Percentiles rank a stretch among this genome's conserved stretches.
Evolutionary conservation across 2,113 vertebrate species (phyloP).

Genomic region (Paracanthobrama guichenoti): DNA sequence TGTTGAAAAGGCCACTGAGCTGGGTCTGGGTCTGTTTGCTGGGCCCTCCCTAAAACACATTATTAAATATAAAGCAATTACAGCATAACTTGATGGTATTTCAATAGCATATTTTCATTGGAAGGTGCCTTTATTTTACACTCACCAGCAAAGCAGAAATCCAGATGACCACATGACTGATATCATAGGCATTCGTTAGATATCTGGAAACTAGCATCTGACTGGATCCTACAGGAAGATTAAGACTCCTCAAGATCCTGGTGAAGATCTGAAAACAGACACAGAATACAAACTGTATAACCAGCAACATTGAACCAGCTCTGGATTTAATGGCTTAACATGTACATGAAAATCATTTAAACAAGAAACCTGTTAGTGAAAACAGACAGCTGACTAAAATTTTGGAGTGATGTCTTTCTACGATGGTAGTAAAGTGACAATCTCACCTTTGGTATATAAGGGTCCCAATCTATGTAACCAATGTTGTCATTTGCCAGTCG

Average conservation of each 20-base stretch:
- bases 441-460: constrained; percentile 92
- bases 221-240: constrained; percentile 94
- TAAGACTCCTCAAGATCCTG: constrained; percentile 91
- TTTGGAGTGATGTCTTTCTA: background rate
- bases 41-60: constrained; percentile 86
- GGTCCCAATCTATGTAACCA: constrained; percentile 97
- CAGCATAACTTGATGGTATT: background rate
- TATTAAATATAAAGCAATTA: constrained; percentile 25
- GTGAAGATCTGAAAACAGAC: constrained; percentile 89
- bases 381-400: background rate
- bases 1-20: constrained; percentile 92
- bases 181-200: constrained; percentile 91
- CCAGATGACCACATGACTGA: constrained; percentile 94
- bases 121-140: constrained; percentile 18
- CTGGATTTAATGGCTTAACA: background rate
- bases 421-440: background rate
- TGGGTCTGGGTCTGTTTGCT: constrained; percentile 92
- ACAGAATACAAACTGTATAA: background rate
- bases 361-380: background rate
- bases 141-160: constrained; percentile 95
- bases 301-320: background rate
- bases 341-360: background rate
- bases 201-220: constrained; percentile 91
- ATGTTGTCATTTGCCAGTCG: constrained; percentile 95
- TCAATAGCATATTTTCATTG: background rate